These are phyloP conservation scores for Orius insidiosus DNA, from an alignment of 1,140 invertebrate species.

Conservation along the genomic window DNA sequence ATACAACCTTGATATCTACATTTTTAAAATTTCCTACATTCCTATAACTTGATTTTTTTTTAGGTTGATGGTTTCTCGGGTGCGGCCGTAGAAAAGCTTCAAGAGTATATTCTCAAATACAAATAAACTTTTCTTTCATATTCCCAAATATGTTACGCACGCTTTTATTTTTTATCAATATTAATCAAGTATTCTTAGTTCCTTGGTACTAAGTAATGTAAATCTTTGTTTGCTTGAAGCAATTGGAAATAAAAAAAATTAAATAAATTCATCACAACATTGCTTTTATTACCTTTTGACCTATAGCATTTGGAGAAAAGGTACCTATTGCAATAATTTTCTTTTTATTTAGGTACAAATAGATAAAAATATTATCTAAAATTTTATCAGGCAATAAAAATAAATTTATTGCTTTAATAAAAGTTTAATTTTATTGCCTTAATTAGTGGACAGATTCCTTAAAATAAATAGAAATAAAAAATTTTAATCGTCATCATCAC, in stretches of 20 bases:
- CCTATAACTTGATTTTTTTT: conserved; percentile 9
- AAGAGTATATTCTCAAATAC: conserved; percentile 27
- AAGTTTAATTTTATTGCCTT: conserved; percentile 11
- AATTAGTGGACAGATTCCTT: not conserved
- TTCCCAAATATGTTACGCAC: too few relatives aligned
- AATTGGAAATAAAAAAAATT: not conserved
- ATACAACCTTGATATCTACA: not conserved
- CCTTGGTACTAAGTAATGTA: too few relatives aligned
- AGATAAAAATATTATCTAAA: conserved; percentile 8
- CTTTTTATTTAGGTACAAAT: too few relatives aligned
- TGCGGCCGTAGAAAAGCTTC: conserved; percentile 57
- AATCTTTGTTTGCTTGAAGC: too few relatives aligned
- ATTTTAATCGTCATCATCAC: conserved; percentile 17
- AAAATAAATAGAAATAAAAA: conserved; percentile 1
- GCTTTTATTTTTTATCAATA: too few relatives aligned
- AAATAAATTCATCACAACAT: too few relatives aligned
- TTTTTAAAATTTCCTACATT: conserved; percentile 1
- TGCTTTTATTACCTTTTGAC: too few relatives aligned
- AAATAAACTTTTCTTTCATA: conserved; percentile 8
- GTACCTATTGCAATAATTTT: too few relatives aligned
- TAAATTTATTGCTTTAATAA: conserved; percentile 12
- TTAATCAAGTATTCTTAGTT: too few relatives aligned
- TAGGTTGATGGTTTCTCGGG: conserved; percentile 49
- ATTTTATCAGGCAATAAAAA: conserved; percentile 12
- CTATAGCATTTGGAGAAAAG: too few relatives aligned